These are phyloP conservation scores for Calyptomena viridis DNA, from an alignment of 2,113 vertebrate genomes.

Conservation along the genomic window DNA sequence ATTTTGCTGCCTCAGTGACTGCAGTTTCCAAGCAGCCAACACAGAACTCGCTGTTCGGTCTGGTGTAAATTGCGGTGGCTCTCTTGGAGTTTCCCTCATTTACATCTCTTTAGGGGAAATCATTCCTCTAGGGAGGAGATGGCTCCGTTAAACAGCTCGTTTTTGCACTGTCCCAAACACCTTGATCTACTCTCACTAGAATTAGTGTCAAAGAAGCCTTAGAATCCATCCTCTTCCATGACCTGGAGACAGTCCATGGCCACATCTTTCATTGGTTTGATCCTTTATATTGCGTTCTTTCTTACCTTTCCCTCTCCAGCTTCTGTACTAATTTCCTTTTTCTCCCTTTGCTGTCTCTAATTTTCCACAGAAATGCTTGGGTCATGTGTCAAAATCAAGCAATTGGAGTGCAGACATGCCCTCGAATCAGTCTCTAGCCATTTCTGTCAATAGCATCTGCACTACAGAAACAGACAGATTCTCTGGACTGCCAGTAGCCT, in stretches of 20 bases:
- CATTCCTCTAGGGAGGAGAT: not conserved
- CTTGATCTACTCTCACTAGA: not conserved
- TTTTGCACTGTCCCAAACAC: not conserved
- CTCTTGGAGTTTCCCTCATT: not conserved
- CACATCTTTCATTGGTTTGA: not conserved
- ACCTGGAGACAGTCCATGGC: not conserved
- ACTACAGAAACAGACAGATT: not conserved
- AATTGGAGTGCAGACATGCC: not conserved
- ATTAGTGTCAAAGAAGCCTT: not conserved
- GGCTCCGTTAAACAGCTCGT: not conserved
- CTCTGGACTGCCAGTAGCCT: not conserved
- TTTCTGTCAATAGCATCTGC: not conserved
- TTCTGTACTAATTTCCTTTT: not conserved
- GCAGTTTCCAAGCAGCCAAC: not conserved
- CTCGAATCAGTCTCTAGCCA: not conserved
- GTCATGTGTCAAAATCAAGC: not conserved
- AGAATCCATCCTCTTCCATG: not conserved
- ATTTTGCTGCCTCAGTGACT: not conserved
- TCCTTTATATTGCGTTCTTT: not conserved
- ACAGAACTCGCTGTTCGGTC: not conserved
- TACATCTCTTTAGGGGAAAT: not conserved
- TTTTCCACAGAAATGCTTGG: not conserved
- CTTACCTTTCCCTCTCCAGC: not conserved
- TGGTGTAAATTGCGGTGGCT: not conserved
- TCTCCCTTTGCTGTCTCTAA: not conserved